These are phyloP conservation scores for Rhombomys opimus DNA, from an alignment of 2,113 vertebrate genomes.

Conservation along the genomic window DNA sequence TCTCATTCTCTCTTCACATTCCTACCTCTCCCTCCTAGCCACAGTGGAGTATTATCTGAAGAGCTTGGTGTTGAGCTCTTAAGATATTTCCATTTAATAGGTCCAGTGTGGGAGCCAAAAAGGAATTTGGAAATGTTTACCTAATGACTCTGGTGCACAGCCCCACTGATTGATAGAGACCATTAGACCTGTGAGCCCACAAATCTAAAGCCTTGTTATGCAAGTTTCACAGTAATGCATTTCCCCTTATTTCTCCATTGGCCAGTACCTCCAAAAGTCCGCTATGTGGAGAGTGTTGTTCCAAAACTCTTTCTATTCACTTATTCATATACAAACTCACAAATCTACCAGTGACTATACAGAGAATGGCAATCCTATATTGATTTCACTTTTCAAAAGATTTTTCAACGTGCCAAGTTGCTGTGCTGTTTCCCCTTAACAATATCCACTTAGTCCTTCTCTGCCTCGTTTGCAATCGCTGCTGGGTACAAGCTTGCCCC, in stretches of 20 bases:
- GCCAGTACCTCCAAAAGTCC: background rate
- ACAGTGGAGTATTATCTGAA: background rate
- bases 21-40: background rate
- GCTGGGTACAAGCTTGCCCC: background rate
- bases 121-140: background rate
- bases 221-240: conserved; percentile 2
- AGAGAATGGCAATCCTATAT: background rate
- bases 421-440: conserved; percentile 1
- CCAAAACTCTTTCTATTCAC: background rate
- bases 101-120: background rate
- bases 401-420: background rate
- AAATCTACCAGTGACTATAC: background rate
- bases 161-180: background rate
- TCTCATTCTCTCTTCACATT: background rate
- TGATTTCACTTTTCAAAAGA: conserved; percentile 36
- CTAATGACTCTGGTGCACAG: background rate
- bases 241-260: background rate
- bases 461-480: background rate
- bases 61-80: background rate
- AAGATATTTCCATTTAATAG: background rate
- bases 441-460: background rate
- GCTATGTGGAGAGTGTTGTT: background rate
- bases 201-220: background rate
- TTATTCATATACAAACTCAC: background rate
- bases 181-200: background rate